These are phyloP conservation scores for Electrophaes corylata DNA, from an alignment of 2,888 invertebrate genomes.

Conservation along the genomic window DNA sequence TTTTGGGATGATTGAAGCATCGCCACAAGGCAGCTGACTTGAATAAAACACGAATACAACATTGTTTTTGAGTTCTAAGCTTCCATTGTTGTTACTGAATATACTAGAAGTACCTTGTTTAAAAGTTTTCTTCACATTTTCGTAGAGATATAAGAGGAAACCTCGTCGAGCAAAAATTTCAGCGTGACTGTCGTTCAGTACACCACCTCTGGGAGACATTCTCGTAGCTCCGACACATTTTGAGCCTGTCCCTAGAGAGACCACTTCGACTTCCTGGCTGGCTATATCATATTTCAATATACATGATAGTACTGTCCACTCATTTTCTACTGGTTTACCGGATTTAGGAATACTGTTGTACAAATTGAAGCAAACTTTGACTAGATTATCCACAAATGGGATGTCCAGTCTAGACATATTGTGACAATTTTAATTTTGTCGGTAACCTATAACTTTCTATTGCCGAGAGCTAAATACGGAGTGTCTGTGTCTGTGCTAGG, in stretches of 20 bases:
- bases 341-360: constrained; percentile 88
- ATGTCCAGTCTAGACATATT: constrained; percentile 50
- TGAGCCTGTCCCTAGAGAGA: constrained; percentile 95
- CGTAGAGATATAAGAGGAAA: constrained; percentile 90
- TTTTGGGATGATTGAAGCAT: constrained; percentile 93
- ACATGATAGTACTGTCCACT: constrained; percentile 94
- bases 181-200: constrained; percentile 96
- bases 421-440: no score
- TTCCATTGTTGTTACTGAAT: constrained; percentile 53
- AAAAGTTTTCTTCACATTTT: constrained; percentile 80
- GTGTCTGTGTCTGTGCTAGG: no score
- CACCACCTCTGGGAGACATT: constrained; percentile 86
- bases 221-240: constrained; percentile 93
- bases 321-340: constrained; percentile 89
- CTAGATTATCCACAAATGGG: constrained; percentile 76
- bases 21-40: constrained; percentile 96
- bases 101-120: constrained; percentile 60
- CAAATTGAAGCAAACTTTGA: constrained; percentile 83
- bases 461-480: no score
- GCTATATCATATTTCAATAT: constrained; percentile 83
- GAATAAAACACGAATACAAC: constrained; percentile 92
- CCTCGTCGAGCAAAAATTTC: constrained; percentile 94
- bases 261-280: constrained; percentile 79
- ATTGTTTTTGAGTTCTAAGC: constrained; percentile 80
- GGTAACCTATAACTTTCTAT: no score